Evolutionary conservation across 2,888 invertebrate genomes (phyloP).

Genomic region (Lochmaea crataegi): DNA sequence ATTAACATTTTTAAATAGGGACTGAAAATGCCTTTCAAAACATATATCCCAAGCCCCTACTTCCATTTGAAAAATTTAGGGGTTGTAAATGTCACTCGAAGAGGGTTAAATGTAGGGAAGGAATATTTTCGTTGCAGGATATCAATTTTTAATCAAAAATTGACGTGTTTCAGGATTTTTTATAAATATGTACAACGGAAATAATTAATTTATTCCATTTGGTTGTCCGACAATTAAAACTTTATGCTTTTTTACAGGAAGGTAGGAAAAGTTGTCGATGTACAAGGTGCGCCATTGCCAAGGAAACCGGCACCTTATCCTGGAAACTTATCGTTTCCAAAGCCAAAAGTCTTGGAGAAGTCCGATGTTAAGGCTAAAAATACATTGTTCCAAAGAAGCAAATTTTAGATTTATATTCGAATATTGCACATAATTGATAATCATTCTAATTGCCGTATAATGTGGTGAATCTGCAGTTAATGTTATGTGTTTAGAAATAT

Average conservation of each 20-base stretch:
- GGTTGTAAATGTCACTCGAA: too few relatives aligned
- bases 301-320: conserved; percentile 15
- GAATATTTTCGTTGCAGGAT: too few relatives aligned
- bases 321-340: conserved; percentile 22
- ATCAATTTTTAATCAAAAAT: too few relatives aligned
- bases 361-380: conserved; percentile 15
- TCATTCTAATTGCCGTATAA: not conserved
- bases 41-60: too few relatives aligned
- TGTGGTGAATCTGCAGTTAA: not conserved
- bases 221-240: too few relatives aligned
- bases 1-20: too few relatives aligned
- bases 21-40: too few relatives aligned
- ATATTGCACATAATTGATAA: not conserved
- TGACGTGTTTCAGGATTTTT: not conserved
- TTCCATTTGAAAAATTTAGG: too few relatives aligned
- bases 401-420: conserved; percentile 23
- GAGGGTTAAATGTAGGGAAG: too few relatives aligned
- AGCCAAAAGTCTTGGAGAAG: conserved; percentile 20
- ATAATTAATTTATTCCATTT: not conserved
- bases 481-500: not conserved
- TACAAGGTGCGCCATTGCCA: conserved; percentile 68
- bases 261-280: conserved; percentile 68
- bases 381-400: conserved; percentile 18
- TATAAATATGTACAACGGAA: not conserved
- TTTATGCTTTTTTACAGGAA: conserved; percentile 30